Conservation (phyloP, 2,113 vertebrate genomes). For the Lota lota region DNA sequence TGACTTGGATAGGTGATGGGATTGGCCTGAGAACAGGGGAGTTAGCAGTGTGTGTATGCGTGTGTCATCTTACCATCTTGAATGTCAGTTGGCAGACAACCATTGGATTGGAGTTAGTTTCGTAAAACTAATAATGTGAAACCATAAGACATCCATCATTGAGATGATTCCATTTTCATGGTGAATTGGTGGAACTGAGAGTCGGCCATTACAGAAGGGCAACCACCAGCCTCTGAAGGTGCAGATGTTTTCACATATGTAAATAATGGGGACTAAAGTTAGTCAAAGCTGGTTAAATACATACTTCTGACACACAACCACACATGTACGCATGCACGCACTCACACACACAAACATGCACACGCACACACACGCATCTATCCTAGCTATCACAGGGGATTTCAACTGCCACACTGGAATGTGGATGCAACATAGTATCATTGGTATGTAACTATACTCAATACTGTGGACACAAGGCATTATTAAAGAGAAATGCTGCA, state of each 20-base stretch:
- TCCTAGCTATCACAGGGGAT: slow-evolving; percentile 23
- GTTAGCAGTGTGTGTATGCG: neutral
- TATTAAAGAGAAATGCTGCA: neutral
- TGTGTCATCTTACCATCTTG: neutral
- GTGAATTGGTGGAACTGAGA: neutral
- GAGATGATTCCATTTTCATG: too few relatives aligned
- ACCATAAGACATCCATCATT: too few relatives aligned
- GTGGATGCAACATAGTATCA: slow-evolving; percentile 1
- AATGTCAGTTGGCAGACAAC: too few relatives aligned
- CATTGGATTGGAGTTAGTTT: too few relatives aligned
- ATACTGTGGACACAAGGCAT: neutral
- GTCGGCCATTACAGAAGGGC: slow-evolving; percentile 10
- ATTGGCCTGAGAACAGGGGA: slow-evolving; percentile 18
- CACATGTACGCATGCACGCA: neutral
- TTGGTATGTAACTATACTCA: slow-evolving; percentile 23
- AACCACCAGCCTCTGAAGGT: slow-evolving; percentile 39
- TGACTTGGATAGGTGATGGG: slow-evolving; percentile 5
- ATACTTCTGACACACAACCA: neutral
- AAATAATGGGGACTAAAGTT: slow-evolving; percentile 40
- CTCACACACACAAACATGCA: neutral
- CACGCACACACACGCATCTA: slow-evolving; percentile 2
- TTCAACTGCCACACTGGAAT: slow-evolving; percentile 11
- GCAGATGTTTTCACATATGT: slow-evolving; percentile 57
- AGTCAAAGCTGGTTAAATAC: slow-evolving; percentile 14
- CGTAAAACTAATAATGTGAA: too few relatives aligned